phyloP scores from a whole-genome alignment of 2,888 invertebrate species.

The Andrena chrysosceles region DNA sequence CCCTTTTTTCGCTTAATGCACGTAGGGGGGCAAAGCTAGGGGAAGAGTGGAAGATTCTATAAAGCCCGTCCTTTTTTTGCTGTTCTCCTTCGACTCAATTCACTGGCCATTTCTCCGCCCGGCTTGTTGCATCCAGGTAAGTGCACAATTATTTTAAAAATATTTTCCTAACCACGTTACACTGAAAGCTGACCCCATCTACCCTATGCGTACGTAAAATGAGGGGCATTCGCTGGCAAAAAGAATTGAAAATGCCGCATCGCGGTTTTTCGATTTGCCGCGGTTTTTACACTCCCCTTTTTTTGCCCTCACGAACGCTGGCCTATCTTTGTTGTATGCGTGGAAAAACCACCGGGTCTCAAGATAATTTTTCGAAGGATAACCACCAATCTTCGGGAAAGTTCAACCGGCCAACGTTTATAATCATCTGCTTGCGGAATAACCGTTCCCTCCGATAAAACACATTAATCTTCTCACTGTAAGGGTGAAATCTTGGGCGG shows the following conservation, averaged over 20 bases:
- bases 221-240: slow-evolving; percentile 61
- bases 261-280: slow-evolving; percentile 78
- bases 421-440: slow-evolving; percentile 23
- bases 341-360: slow-evolving; percentile 32
- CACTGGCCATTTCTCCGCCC: slow-evolving; percentile 41
- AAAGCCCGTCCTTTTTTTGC: slow-evolving; percentile 34
- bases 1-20: slow-evolving; percentile 38
- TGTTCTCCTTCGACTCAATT: slow-evolving; percentile 40
- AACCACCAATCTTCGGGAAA: slow-evolving; percentile 61
- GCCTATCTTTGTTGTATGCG: slow-evolving; percentile 33
- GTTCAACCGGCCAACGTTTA: slow-evolving; percentile 28
- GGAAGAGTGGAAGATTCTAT: slow-evolving; percentile 46
- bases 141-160: slow-evolving; percentile 84
- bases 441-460: slow-evolving; percentile 13
- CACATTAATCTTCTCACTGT: slow-evolving; percentile 15
- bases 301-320: slow-evolving; percentile 14
- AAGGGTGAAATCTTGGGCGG: not conserved
- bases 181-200: slow-evolving; percentile 80
- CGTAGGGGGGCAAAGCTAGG: slow-evolving; percentile 53
- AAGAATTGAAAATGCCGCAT: slow-evolving; percentile 79
- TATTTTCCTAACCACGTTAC: slow-evolving; percentile 83
- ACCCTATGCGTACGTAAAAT: slow-evolving; percentile 62
- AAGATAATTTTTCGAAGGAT: slow-evolving; percentile 60
- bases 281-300: slow-evolving; percentile 65
- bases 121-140: slow-evolving; percentile 73